A percentile compares a stretch with the other conserved stretches of the same genome.
phyloP scores from a whole-genome alignment of 1,140 invertebrate species.

The Pentalonia nigronervosa region DNA sequence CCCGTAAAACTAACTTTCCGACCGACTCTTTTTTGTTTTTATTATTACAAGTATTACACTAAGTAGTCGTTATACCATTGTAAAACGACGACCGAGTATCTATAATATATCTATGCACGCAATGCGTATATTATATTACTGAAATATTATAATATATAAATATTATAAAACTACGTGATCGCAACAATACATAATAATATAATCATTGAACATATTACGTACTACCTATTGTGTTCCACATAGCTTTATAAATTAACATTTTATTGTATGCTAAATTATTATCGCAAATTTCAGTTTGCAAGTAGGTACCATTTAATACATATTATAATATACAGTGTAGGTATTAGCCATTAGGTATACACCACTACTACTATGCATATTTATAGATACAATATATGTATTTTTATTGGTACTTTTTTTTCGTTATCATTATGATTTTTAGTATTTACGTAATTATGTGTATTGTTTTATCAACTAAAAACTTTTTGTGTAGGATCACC shows the following conservation, averaged over 20 bases:
- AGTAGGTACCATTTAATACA: too few relatives aligned
- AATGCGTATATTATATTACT: neutral
- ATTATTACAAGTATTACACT: neutral
- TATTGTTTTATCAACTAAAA: neutral
- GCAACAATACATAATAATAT: neutral
- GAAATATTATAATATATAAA: neutral
- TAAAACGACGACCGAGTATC: neutral
- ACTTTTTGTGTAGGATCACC: too few relatives aligned
- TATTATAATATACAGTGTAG: too few relatives aligned
- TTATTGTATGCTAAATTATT: neutral
- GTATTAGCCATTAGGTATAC: too few relatives aligned
- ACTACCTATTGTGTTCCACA: neutral
- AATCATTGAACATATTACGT: neutral
- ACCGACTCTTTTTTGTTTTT: neutral
- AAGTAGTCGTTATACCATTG: neutral
- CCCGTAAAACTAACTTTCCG: slow-evolving; percentile 38
- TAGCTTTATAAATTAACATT: neutral
- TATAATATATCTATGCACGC: neutral
- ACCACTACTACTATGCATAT: too few relatives aligned
- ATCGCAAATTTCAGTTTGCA: too few relatives aligned
- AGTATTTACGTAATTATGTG: neutral
- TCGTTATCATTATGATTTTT: neutral
- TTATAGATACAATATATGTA: too few relatives aligned
- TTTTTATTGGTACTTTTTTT: neutral
- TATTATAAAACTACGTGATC: neutral